phyloP scores from a whole-genome alignment of 2,113 vertebrate species.

The Tachysurus vachellii region DNA sequence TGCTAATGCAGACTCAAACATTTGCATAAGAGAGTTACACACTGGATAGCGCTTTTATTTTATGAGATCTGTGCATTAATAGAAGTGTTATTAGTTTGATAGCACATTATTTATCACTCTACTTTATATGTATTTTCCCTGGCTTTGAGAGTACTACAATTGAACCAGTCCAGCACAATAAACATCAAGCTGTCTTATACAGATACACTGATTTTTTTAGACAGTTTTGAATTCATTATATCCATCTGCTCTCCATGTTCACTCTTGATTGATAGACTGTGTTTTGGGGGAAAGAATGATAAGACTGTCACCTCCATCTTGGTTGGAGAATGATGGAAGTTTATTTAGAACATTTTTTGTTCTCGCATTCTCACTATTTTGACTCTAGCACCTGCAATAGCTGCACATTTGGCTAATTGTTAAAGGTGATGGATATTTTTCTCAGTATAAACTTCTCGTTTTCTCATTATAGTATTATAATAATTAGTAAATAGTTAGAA shows the following conservation, averaged over 20 bases:
- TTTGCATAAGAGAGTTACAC: slow-evolving; percentile 4
- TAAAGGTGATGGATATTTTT: not conserved
- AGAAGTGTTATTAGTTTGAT: not conserved
- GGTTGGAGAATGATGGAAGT: not conserved
- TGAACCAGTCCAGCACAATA: not conserved
- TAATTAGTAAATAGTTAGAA: not conserved
- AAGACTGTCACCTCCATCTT: not conserved
- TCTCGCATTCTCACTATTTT: not conserved
- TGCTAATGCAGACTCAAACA: slow-evolving; percentile 1
- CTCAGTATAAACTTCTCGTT: not conserved
- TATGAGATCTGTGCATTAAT: not conserved
- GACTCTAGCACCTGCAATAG: not conserved
- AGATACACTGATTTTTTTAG: not conserved
- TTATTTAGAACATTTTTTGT: not conserved
- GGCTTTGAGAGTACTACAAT: not conserved
- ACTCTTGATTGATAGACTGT: slow-evolving; percentile 20
- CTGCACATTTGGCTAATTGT: not conserved
- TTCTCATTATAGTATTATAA: not conserved
- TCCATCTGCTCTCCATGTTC: not conserved
- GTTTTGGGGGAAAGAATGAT: not conserved
- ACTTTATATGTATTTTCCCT: not conserved
- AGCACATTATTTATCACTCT: not conserved
- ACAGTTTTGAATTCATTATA: slow-evolving; percentile 2
- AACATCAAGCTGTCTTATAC: not conserved
- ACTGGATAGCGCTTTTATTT: not conserved